Conservation (phyloP, 2,113 vertebrate species). For the Chaetorhynchus papuensis region DNA sequence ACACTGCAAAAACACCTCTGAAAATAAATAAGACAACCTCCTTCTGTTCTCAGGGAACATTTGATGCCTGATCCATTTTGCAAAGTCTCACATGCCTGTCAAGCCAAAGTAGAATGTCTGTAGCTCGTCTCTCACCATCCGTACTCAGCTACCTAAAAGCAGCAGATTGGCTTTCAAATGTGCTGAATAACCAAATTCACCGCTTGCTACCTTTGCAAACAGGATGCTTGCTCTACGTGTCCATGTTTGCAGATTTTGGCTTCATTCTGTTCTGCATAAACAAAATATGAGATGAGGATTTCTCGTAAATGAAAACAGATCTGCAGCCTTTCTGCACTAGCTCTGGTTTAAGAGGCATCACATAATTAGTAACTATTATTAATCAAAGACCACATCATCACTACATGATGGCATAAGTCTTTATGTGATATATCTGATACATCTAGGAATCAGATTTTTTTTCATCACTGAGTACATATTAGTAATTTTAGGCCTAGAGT, state of each 20-base stretch:
- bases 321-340: neutral
- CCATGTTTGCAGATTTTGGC: constrained; percentile 25
- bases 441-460: neutral
- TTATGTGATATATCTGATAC: neutral
- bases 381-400: neutral
- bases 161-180: constrained; percentile 42
- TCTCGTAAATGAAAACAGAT: constrained; percentile 6
- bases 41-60: constrained; percentile 48
- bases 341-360: neutral
- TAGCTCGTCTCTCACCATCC: constrained; percentile 49
- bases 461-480: neutral
- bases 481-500: neutral
- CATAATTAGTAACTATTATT: neutral
- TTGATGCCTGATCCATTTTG: constrained; percentile 45
- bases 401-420: neutral
- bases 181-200: constrained; percentile 33
- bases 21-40: constrained; percentile 57
- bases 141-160: neutral
- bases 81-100: constrained; percentile 52
- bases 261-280: neutral
- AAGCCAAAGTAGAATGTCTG: constrained; percentile 26
- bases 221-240: neutral
- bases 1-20: constrained; percentile 33
- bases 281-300: neutral
- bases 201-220: neutral